These are phyloP conservation scores for Clostera curtula DNA, from an alignment of 2,888 invertebrate species.

Conservation along the genomic window DNA sequence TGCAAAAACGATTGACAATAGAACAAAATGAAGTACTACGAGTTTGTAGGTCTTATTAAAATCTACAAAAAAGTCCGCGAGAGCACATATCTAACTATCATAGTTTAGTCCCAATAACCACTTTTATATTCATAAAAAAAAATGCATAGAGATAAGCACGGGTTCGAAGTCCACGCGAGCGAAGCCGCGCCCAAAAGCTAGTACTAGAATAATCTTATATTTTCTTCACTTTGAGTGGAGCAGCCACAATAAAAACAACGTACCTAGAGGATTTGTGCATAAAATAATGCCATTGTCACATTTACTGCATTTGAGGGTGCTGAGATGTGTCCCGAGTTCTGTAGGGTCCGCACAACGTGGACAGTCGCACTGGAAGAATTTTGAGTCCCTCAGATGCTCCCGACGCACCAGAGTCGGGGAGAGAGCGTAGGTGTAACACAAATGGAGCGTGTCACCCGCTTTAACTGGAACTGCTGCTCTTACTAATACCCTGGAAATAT, in stretches of 20 bases:
- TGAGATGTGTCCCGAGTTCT: conserved; percentile 86
- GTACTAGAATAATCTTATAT: too few species aligned
- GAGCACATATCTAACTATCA: too few species aligned
- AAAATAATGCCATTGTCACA: conserved; percentile 82
- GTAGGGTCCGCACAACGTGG: conserved; percentile 84
- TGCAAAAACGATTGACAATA: too few species aligned
- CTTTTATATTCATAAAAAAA: too few species aligned
- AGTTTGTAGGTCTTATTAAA: too few species aligned
- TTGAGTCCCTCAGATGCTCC: conserved; percentile 80
- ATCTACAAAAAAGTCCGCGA: too few species aligned
- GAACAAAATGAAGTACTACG: too few species aligned
- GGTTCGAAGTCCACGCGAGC: too few species aligned
- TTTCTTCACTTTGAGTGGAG: too few species aligned
- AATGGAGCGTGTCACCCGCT: conserved; percentile 78
- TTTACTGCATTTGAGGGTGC: conserved; percentile 85
- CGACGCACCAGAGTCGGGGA: conserved; percentile 83
- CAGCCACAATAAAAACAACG: conserved; percentile 21
- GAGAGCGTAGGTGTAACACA: conserved; percentile 85
- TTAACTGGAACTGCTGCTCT: conserved; percentile 80
- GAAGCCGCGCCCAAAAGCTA: too few species aligned
- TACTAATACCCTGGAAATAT: conserved; percentile 74
- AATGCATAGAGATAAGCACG: too few species aligned
- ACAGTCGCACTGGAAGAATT: conserved; percentile 87
- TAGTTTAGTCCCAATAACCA: too few species aligned
- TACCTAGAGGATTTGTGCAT: conserved; percentile 80